A percentile compares a stretch with the other conserved stretches of the same genome.
phyloP scores from a whole-genome alignment of 1,140 invertebrate genomes.

The Dysdera silvatica region DNA sequence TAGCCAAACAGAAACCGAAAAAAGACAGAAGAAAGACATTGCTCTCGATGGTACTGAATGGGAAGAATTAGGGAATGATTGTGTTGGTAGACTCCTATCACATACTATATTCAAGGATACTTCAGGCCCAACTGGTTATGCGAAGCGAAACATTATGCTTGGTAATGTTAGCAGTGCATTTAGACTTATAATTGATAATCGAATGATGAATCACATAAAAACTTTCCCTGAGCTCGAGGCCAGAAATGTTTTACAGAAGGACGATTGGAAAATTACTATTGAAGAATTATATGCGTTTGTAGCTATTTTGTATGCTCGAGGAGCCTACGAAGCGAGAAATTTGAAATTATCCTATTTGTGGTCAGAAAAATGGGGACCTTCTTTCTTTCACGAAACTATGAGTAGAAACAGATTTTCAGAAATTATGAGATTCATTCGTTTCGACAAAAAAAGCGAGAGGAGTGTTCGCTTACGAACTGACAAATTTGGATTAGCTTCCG shows the following conservation, averaged over 20 bases:
- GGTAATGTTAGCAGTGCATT: neutral
- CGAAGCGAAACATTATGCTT: neutral
- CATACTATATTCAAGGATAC: neutral
- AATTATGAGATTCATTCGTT: slow-evolving; percentile 10
- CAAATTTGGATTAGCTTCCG: slow-evolving; percentile 21
- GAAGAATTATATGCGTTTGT: neutral
- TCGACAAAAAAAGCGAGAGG: slow-evolving; percentile 14
- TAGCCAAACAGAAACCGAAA: too few species aligned
- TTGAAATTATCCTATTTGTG: neutral
- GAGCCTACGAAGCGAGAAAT: neutral
- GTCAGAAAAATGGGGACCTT: neutral
- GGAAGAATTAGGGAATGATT: too few species aligned
- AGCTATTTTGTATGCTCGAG: neutral
- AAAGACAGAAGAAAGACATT: too few species aligned
- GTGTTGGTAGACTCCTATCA: neutral
- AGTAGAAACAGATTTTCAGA: slow-evolving; percentile 3
- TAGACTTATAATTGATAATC: neutral
- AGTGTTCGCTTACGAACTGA: neutral
- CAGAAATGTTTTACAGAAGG: neutral
- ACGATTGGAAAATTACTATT: neutral
- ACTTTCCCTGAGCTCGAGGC: neutral
- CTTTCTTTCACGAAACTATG: neutral
- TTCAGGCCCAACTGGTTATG: neutral
- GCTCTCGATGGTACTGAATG: too few species aligned
- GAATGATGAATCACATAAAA: neutral